phyloP scores from a whole-genome alignment of 2,113 vertebrate species.

The Aphelocoma coerulescens region DNA sequence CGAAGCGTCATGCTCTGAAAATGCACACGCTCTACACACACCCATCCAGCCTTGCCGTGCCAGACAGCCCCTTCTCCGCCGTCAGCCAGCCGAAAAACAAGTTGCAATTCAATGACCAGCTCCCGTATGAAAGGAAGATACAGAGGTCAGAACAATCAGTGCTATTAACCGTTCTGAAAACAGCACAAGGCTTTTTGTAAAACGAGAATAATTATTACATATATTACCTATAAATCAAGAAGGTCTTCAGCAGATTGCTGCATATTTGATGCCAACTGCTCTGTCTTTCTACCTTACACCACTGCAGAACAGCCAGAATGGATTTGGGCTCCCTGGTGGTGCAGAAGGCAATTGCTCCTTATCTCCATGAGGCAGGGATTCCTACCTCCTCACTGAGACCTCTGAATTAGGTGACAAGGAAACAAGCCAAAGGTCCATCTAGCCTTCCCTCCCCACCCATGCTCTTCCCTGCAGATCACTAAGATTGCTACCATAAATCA shows the following conservation, averaged over 20 bases:
- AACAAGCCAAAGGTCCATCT: background rate
- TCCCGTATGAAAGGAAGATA: background rate
- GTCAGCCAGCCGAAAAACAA: background rate
- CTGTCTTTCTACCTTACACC: background rate
- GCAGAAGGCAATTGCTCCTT: background rate
- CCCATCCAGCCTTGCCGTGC: conserved; percentile 30
- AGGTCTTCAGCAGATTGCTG: background rate
- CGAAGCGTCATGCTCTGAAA: conserved; percentile 39
- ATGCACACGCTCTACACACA: background rate
- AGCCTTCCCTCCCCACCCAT: background rate
- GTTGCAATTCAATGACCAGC: conserved; percentile 21
- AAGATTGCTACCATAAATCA: background rate
- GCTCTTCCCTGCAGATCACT: background rate
- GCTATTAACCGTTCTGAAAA: background rate
- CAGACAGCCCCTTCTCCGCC: conserved; percentile 48
- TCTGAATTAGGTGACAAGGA: background rate
- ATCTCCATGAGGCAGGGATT: background rate
- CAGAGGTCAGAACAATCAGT: background rate
- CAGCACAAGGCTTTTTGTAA: background rate
- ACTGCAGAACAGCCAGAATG: background rate
- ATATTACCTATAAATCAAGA: background rate
- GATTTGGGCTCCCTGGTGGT: background rate
- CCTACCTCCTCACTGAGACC: background rate
- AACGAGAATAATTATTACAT: background rate
- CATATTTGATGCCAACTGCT: background rate